Base-by-base conservation (phyloP, 1,140 invertebrate genomes). In the Xylocopa sonorina region DNA sequence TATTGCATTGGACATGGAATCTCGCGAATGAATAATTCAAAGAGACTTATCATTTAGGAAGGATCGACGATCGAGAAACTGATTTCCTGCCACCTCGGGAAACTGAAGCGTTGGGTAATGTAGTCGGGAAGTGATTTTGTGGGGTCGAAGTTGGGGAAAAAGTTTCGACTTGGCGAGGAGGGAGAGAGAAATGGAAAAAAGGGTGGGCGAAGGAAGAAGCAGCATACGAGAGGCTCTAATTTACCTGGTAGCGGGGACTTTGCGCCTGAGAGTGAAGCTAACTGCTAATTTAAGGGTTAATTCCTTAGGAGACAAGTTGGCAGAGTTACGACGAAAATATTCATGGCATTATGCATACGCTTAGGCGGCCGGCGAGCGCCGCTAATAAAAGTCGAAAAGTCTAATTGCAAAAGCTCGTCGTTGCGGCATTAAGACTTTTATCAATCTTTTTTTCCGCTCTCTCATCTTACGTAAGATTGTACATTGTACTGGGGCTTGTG, bases 341-440 rank as follows among this genome's bases (percentile, higher is more conserved):
- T 93, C 92, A 93, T 93, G 89, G 91, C 90, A 93, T 93, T 93
- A 93, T 93, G 92, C 91, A 93, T 93, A 92, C 92, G 90, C 86
- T 92, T 92, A 92, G 89, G 88, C 85, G 82, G 86, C 82, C 80
- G 88, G 85, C 87, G 89, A 78, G 83, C 88, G 88, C 90, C 83
- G 89, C 91, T 93, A 93, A 93, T 93, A 91, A 92, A 93, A 93
- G 92, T 93, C 93, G 93, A 93, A 93, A 93, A 92, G 92, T 93
- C 91, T 93, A 93, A 93, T 93, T 93, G 91, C 88, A 82, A 91
- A 88, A 89, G 87, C 87, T 87, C 82, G 85, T 78, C 82, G 84
- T 86, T 77, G 73, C 51, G 76, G 67, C 46, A 79, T 73, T 84
- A 80, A 86, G 78, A 63, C 67, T 83, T 76, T 60, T 81, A 86